Conservation (phyloP, 2,113 vertebrate genomes). For the Boleophthalmus pectinirostris region DNA sequence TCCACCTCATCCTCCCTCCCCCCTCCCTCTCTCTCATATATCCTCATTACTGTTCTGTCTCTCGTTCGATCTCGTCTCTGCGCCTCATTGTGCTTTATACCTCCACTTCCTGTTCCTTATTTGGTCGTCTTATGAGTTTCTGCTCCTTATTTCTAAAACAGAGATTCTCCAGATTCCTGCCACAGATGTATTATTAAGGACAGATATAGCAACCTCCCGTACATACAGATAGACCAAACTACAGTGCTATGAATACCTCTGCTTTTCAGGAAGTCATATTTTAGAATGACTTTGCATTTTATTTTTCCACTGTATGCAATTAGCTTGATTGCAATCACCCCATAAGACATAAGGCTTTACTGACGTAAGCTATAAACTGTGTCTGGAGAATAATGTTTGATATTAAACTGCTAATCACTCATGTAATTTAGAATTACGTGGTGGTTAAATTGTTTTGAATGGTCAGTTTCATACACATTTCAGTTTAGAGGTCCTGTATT, state of each 20-base stretch:
- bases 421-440: not conserved
- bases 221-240: not conserved
- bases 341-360: not conserved
- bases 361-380: not conserved
- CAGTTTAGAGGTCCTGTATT: not conserved
- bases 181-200: not conserved
- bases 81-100: slow-evolving; percentile 61
- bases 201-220: not conserved
- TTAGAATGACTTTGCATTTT: not conserved
- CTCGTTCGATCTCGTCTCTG: slow-evolving; percentile 61
- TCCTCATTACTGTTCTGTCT: slow-evolving; percentile 68
- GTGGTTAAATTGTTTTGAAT: not conserved
- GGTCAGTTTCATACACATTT: not conserved
- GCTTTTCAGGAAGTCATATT: not conserved
- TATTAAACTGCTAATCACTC: not conserved
- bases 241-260: not conserved
- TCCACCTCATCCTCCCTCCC: slow-evolving; percentile 11
- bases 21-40: slow-evolving; percentile 55
- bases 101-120: slow-evolving; percentile 49
- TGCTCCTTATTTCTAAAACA: slow-evolving; percentile 51
- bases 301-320: not conserved
- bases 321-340: not conserved
- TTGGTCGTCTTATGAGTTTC: slow-evolving; percentile 36
- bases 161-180: slow-evolving; percentile 61
- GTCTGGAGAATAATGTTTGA: not conserved